Evolutionary conservation across 2,888 invertebrate genomes (phyloP).

Genomic region (Marasmarcha lunaedactyla): DNA sequence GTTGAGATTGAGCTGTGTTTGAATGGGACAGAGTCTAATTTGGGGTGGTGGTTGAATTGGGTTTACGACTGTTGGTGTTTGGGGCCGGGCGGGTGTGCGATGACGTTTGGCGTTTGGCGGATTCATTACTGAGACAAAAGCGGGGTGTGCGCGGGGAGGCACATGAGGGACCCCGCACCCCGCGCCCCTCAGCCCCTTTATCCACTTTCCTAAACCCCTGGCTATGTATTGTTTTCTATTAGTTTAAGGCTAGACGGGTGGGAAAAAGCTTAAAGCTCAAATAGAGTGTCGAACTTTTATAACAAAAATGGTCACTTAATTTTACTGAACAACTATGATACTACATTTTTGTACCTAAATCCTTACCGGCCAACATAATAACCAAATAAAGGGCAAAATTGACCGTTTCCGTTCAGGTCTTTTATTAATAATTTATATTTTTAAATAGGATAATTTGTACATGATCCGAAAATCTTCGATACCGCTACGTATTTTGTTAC

Average conservation of each 20-base stretch:
- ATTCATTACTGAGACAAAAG: conserved; percentile 67
- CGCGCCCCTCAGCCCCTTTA: conserved; percentile 22
- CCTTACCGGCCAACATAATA: no score
- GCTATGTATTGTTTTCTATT: conserved; percentile 47
- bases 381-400: no score
- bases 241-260: conserved; percentile 19
- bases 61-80: conserved; percentile 44
- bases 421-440: no score
- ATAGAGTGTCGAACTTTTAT: no score
- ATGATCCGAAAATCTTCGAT: no score
- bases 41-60: conserved; percentile 31
- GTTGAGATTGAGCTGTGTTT: neutral
- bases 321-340: no score
- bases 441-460: no score
- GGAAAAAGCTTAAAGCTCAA: no score
- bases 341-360: no score
- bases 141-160: conserved; percentile 19
- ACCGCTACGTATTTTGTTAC: no score
- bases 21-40: conserved; percentile 23
- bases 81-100: conserved; percentile 46
- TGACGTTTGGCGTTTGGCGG: conserved; percentile 62
- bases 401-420: no score
- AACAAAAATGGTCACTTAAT: no score
- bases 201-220: conserved; percentile 66
- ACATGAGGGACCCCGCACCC: conserved; percentile 15